phyloP scores from a whole-genome alignment of 2,113 vertebrate species.

The Ginglymostoma cirratum region DNA sequence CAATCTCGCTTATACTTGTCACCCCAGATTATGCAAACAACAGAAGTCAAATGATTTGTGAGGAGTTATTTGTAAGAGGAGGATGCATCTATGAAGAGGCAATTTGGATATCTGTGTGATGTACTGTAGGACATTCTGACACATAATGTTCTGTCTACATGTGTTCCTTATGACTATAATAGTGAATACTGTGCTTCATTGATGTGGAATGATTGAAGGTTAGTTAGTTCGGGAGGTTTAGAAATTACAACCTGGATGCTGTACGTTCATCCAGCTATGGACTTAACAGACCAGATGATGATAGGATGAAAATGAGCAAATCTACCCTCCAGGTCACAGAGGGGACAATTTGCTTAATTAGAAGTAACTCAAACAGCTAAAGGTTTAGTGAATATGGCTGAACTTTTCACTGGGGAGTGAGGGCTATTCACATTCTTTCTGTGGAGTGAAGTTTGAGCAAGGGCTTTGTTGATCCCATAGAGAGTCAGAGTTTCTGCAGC shows the following conservation, averaged over 20 bases:
- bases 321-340: not conserved
- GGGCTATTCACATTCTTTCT: too few relatives aligned
- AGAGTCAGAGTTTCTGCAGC: too few relatives aligned
- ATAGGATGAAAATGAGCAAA: not conserved
- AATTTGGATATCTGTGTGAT: not conserved
- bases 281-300: not conserved
- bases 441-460: not conserved
- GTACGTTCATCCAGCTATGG: not conserved
- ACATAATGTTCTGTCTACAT: not conserved
- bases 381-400: not conserved
- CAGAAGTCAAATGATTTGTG: not conserved
- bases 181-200: not conserved
- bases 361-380: not conserved
- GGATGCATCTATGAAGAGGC: not conserved
- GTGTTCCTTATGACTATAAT: too few relatives aligned
- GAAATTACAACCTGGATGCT: not conserved
- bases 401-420: not conserved
- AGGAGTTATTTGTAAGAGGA: not conserved
- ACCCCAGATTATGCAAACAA: not conserved
- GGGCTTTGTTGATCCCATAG: not conserved
- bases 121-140: too few relatives aligned
- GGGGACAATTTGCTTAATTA: not conserved
- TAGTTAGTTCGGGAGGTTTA: not conserved
- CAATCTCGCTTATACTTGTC: not conserved
- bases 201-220: not conserved